These are phyloP conservation scores for Plebejus anna DNA, from an alignment of 2,888 invertebrate species.

Conservation along the genomic window DNA sequence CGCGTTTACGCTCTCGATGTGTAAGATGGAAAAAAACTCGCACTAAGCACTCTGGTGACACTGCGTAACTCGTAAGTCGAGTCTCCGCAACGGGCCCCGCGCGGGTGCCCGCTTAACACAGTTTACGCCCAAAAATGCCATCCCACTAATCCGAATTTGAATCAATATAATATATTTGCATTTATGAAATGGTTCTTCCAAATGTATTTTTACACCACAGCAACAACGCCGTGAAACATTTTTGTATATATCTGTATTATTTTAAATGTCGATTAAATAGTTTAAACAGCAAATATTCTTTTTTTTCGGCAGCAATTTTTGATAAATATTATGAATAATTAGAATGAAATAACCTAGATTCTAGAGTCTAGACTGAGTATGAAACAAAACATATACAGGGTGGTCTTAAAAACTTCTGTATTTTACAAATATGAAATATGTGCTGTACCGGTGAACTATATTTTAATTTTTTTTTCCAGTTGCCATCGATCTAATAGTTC, in stretches of 20 bases:
- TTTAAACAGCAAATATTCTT: background rate
- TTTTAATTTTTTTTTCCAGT: conserved; percentile 80
- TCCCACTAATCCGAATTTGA: conserved; percentile 20
- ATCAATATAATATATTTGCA: conserved; percentile 14
- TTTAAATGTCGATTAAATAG: conserved; percentile 10
- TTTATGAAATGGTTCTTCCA: conserved; percentile 27
- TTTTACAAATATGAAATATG: too few relatives aligned
- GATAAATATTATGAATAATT: background rate
- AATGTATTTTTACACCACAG: conserved; percentile 22
- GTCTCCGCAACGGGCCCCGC: too few relatives aligned
- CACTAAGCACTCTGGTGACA: too few relatives aligned
- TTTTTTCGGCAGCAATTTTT: too few relatives aligned
- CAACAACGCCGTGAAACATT: background rate
- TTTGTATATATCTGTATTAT: conserved; percentile 21
- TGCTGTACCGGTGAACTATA: background rate
- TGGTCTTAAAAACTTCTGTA: too few relatives aligned
- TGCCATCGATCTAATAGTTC: conserved; percentile 97
- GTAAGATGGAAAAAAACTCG: too few relatives aligned
- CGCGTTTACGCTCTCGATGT: too few relatives aligned
- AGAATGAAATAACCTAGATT: background rate
- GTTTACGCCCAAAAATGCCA: background rate
- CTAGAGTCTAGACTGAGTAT: background rate
- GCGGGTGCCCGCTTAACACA: too few relatives aligned
- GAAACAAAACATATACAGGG: too few relatives aligned
- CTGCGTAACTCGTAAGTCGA: too few relatives aligned